These are phyloP conservation scores for Crossocerus cetratus DNA, from an alignment of 2,888 invertebrate species.

Conservation along the genomic window DNA sequence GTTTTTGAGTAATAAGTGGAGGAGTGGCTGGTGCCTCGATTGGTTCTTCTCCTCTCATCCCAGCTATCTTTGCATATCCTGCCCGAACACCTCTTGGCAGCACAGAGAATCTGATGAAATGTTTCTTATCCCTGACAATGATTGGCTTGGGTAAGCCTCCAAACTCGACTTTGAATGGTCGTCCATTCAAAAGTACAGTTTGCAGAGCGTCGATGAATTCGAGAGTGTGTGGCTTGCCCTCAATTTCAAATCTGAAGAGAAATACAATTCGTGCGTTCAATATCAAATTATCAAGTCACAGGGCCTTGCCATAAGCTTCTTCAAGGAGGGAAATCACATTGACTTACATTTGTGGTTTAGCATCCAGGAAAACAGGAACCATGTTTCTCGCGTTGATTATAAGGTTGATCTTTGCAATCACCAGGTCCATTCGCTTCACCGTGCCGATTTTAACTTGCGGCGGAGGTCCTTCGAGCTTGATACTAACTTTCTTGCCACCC, in stretches of 20 bases:
- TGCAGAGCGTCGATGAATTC: conserved; percentile 88
- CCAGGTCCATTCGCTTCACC: conserved; percentile 86
- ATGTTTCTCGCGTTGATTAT: conserved; percentile 89
- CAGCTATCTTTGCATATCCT: conserved; percentile 83
- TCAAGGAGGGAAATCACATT: not conserved
- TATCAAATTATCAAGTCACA: not conserved
- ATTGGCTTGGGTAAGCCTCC: conserved; percentile 91
- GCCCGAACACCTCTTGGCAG: conserved; percentile 86
- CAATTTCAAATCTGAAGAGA: conserved; percentile 81
- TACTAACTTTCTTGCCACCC: conserved; percentile 85
- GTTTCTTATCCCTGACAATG: conserved; percentile 85
- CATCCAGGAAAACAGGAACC: conserved; percentile 89
- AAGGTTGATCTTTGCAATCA: conserved; percentile 90
- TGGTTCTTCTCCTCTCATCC: conserved; percentile 83
- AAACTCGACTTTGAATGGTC: conserved; percentile 88
- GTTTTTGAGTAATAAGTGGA: conserved; percentile 48
- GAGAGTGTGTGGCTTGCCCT: conserved; percentile 85
- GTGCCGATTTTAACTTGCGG: conserved; percentile 96
- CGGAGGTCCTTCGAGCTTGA: conserved; percentile 93
- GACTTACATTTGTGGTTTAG: conserved; percentile 85
- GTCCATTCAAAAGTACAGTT: conserved; percentile 88
- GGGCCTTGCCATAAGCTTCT: not conserved
- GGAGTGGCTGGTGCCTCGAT: conserved; percentile 63
- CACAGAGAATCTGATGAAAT: conserved; percentile 89
- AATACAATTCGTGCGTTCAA: not conserved